These are phyloP conservation scores for Paralichthys olivaceus DNA, from an alignment of 2,113 vertebrate genomes.

Conservation along the genomic window DNA sequence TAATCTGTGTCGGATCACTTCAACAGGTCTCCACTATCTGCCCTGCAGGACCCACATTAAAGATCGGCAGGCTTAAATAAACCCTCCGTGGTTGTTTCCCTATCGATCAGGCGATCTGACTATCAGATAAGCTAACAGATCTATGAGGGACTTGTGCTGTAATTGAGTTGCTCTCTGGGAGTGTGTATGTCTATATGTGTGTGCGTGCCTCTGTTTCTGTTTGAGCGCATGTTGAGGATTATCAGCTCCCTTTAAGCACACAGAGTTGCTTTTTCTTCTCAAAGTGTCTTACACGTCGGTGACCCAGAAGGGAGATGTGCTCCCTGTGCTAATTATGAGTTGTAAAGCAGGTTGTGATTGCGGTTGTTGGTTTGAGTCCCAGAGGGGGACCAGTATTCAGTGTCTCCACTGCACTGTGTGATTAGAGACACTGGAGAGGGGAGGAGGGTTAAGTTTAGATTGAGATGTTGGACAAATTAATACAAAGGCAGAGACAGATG, in stretches of 20 bases:
- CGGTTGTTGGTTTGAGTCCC: conserved; percentile 75
- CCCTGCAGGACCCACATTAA: conserved; percentile 63
- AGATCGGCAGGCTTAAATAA: conserved; percentile 71
- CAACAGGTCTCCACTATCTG: conserved; percentile 67
- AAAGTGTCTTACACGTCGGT: conserved; percentile 31
- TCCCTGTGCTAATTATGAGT: conserved; percentile 76
- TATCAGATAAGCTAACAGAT: conserved; percentile 80
- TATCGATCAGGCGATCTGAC: conserved; percentile 78
- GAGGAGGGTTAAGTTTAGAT: conserved; percentile 55
- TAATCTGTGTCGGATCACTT: conserved; percentile 16
- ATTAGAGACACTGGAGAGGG: conserved; percentile 64
- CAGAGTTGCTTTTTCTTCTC: conserved; percentile 33
- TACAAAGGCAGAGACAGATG: conserved; percentile 21
- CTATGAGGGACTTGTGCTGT: conserved; percentile 68
- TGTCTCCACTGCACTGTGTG: conserved; percentile 69
- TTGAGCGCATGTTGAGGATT: conserved; percentile 41
- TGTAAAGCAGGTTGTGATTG: conserved; percentile 73
- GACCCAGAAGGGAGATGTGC: conserved; percentile 56
- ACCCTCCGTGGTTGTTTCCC: conserved; percentile 68
- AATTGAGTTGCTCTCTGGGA: conserved; percentile 68
- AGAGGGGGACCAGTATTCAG: conserved; percentile 73
- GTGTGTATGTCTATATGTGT: conserved; percentile 20
- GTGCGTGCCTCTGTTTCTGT: conserved; percentile 2
- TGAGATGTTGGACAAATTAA: conserved; percentile 63
- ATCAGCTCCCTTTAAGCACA: conserved; percentile 33